phyloP scores from a whole-genome alignment of 2,797 vertebrate species.

The Florisuga fusca region DNA sequence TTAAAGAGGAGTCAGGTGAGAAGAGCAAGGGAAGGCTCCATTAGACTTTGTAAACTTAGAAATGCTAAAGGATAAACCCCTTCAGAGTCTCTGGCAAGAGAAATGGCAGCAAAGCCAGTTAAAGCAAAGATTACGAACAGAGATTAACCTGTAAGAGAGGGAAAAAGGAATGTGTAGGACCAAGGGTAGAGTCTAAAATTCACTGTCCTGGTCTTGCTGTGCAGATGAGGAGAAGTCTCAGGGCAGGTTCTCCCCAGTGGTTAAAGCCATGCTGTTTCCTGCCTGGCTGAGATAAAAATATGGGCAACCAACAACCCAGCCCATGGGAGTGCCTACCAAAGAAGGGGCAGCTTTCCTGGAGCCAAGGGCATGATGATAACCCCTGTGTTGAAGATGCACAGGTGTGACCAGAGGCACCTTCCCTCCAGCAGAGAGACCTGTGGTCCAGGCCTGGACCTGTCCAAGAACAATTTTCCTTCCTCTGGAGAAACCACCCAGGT shows the following conservation, averaged over 20 bases:
- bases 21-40: not conserved
- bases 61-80: not conserved
- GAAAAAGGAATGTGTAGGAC: not conserved
- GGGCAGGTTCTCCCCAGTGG: not conserved
- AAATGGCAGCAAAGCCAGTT: not conserved
- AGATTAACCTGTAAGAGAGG: not conserved
- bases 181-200: not conserved
- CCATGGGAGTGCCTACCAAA: not conserved
- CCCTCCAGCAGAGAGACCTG: not conserved
- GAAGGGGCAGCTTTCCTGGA: not conserved
- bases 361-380: not conserved
- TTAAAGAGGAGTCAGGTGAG: not conserved
- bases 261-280: not conserved
- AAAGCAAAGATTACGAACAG: not conserved
- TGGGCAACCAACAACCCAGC: not conserved
- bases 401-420: not conserved
- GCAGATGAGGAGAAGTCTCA: not conserved
- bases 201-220: not conserved
- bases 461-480: not conserved
- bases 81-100: not conserved
- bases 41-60: not conserved
- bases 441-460: not conserved
- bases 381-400: not conserved
- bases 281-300: not conserved
- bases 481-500: not conserved